Evolutionary conservation across 2,797 vertebrate species (phyloP).

Genomic region (Acrocephalus scirpaceus): DNA sequence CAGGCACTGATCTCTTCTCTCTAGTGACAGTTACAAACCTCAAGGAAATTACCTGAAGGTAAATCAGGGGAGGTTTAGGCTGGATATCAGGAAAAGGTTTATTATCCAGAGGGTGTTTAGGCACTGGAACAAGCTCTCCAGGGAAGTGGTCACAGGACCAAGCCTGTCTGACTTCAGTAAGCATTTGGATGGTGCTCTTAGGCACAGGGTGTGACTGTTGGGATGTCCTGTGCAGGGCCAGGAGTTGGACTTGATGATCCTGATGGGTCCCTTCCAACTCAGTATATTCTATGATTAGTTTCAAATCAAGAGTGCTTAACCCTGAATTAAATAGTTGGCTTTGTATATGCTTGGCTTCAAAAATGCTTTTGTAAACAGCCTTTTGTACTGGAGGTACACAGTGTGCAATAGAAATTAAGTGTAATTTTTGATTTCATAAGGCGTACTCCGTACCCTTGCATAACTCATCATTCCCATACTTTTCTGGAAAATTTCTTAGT

Average conservation of each 20-base stretch:
- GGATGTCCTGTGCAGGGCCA: not conserved
- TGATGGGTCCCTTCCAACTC: not conserved
- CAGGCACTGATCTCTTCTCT: not conserved
- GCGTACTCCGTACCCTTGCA: not conserved
- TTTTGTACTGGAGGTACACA: not conserved
- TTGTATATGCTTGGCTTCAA: not conserved
- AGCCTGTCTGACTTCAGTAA: not conserved
- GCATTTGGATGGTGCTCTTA: rapidly evolving
- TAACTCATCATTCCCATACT: not conserved
- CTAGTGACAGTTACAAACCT: no score
- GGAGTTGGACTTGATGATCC: not conserved
- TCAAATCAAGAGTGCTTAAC: not conserved
- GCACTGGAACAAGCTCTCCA: not conserved
- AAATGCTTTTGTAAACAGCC: not conserved
- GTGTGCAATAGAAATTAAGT: not conserved
- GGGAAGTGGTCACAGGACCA: not conserved
- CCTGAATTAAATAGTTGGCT: not conserved
- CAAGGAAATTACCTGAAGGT: not conserved
- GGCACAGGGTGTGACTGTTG: not conserved
- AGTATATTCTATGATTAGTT: not conserved
- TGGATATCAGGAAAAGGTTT: not conserved
- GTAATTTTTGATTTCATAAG: not conserved
- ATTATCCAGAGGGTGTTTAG: not conserved
- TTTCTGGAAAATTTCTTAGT: not conserved
- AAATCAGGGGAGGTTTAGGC: not conserved